phyloP scores from a whole-genome alignment of 2,113 vertebrate genomes.

The Craseonycteris thonglongyai region DNA sequence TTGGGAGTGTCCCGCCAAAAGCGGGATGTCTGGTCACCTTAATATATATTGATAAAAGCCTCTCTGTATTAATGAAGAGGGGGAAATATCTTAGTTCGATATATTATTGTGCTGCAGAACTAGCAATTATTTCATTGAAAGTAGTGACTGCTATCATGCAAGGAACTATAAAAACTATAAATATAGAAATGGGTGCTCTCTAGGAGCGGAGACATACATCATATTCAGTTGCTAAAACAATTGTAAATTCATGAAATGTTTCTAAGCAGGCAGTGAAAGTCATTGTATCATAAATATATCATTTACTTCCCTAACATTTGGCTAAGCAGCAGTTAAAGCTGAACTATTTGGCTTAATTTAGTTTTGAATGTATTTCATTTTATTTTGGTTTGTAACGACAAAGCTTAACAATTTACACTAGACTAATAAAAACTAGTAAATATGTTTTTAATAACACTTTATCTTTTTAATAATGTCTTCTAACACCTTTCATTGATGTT shows the following conservation, averaged over 20 bases:
- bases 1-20: no score
- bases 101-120: background rate
- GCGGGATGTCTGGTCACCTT: no score
- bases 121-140: background rate
- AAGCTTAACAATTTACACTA: background rate
- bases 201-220: rapidly evolving
- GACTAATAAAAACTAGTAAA: background rate
- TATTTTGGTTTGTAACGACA: background rate
- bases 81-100: background rate
- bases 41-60: background rate
- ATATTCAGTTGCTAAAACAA: background rate
- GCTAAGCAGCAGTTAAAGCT: background rate
- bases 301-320: background rate
- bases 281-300: background rate
- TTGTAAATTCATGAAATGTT: background rate
- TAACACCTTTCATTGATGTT: background rate
- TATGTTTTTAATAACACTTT: background rate
- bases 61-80: background rate
- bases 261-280: background rate
- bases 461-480: background rate
- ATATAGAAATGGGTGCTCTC: rapidly evolving
- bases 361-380: background rate
- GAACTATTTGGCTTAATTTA: background rate
- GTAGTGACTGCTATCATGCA: background rate
- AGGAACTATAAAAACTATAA: background rate